These are phyloP conservation scores for Semaprochilodus insignis DNA, from an alignment of 2,797 vertebrate species.

Conservation along the genomic window DNA sequence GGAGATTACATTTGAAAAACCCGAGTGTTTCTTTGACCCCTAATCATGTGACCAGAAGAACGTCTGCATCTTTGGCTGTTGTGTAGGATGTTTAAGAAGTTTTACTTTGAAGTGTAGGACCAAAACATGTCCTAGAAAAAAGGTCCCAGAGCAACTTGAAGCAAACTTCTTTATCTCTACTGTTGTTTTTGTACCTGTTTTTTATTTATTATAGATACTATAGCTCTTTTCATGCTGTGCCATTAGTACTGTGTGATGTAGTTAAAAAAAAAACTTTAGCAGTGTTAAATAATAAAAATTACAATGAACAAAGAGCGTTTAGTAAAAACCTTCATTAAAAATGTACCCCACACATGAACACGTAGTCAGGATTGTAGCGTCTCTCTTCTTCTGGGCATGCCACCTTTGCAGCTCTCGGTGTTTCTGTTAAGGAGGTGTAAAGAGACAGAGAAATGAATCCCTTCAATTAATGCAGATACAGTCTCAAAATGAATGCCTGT, in stretches of 20 bases:
- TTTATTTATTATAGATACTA: background rate
- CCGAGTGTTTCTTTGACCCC: background rate
- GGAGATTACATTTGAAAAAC: too few relatives aligned
- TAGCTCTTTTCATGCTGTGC: too few relatives aligned
- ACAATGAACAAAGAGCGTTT: background rate
- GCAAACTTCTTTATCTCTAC: background rate
- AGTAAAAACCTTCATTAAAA: background rate
- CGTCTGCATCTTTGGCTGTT: background rate
- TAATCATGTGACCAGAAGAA: background rate
- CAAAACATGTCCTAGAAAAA: background rate
- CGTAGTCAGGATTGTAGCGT: background rate
- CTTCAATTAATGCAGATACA: too few relatives aligned
- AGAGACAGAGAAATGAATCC: background rate
- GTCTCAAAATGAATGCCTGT: too few relatives aligned
- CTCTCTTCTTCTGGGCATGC: background rate
- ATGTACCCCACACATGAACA: background rate
- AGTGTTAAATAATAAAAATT: background rate
- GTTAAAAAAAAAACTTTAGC: background rate
- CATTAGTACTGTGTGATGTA: background rate
- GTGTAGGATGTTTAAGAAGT: background rate
- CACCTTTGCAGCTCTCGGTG: background rate
- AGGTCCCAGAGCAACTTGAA: background rate
- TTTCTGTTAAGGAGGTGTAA: background rate
- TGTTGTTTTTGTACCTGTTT: background rate
- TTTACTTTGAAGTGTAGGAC: background rate